phyloP scores from a whole-genome alignment of 2,797 vertebrate species.

The Chelmon rostratus region DNA sequence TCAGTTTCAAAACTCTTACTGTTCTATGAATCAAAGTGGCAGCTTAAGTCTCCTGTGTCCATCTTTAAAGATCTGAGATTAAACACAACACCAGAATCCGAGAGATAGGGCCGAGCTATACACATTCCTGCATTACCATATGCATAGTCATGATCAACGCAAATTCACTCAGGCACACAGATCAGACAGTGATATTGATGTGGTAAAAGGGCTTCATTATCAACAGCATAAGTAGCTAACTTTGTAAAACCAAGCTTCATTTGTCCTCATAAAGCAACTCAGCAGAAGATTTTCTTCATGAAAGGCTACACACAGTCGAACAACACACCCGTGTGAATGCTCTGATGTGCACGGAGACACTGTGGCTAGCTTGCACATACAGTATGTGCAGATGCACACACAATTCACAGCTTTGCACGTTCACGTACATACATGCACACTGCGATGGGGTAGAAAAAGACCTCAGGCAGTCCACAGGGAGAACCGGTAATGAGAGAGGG shows the following conservation, averaged over 20 bases:
- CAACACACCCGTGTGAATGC: constrained; percentile 22
- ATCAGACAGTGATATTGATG: constrained; percentile 45
- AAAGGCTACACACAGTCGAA: constrained; percentile 10
- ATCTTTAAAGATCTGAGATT: constrained; percentile 54
- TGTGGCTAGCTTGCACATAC: constrained; percentile 20
- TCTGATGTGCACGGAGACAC: not conserved
- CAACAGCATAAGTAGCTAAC: constrained; percentile 40
- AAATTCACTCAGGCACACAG: constrained; percentile 30
- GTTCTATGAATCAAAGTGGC: constrained; percentile 54
- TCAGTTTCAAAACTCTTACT: constrained; percentile 44
- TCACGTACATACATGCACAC: constrained; percentile 24
- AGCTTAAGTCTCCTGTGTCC: constrained; percentile 41
- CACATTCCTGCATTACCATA: constrained; percentile 10
- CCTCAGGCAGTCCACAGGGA: constrained; percentile 72
- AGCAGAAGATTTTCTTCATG: constrained; percentile 36
- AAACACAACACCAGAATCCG: constrained; percentile 37
- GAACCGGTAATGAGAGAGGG: constrained; percentile 72
- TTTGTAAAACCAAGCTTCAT: constrained; percentile 51
- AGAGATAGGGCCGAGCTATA: constrained; percentile 25
- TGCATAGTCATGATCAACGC: constrained; percentile 23
- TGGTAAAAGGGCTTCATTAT: constrained; percentile 43
- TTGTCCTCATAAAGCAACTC: constrained; percentile 42
- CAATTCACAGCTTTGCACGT: constrained; percentile 25
- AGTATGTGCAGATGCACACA: constrained; percentile 23
- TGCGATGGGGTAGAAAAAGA: constrained; percentile 43